Base-by-base conservation (phyloP, 2,113 vertebrate species). In the Rhodinocichla rosea region DNA sequence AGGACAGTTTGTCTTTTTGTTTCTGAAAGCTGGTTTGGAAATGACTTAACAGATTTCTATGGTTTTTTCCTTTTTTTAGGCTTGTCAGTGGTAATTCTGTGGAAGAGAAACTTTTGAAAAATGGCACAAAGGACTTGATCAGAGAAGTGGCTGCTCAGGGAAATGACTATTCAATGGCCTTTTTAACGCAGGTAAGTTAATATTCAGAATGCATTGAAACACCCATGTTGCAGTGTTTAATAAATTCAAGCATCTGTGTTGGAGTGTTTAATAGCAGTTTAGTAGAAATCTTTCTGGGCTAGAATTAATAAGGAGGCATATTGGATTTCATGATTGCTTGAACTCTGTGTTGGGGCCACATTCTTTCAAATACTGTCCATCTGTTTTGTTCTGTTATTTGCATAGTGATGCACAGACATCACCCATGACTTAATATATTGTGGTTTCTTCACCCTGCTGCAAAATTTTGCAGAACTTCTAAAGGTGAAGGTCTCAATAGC, bases 61-160 rank as follows among this genome's bases (percentile, higher is more conserved):
- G 10, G 0, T 33, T 39, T 74, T 57, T 37, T 71, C 2, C 33
- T 47, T n/a, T 77, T 45, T 76, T 49, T 76, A 99, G 99, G 80
- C 97, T 99, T 95, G 98, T 99, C 94, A 99, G 99, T 89, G 99
- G 99, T 24, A 99, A 99, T 96, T 99, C 99, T 30, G 98, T 99
- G 59, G 99, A 99, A 95, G 99, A 99, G 96, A 99, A 99, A 80
- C 98, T 99, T 64, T 92, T 99, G 92, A 99, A 99, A 97, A 99
- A 99, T 3, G 99, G 99, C 76, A 99, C 99, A 21, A 99, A 99
- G 96, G 99, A 99, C 94, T 97, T 99, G 94, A 99, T 99, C 94
- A 98, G 99, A 97, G 99, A 99, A 96, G 99, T 99, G 85, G 99
- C 99, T 71, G 99, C 99, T 53, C 99, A 99, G 95, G 99, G 99